Evolutionary conservation across 2,113 vertebrate species (phyloP), one percentile per base, ranked within the genome.

Genomic region (Lophura nycthemera): DNA sequence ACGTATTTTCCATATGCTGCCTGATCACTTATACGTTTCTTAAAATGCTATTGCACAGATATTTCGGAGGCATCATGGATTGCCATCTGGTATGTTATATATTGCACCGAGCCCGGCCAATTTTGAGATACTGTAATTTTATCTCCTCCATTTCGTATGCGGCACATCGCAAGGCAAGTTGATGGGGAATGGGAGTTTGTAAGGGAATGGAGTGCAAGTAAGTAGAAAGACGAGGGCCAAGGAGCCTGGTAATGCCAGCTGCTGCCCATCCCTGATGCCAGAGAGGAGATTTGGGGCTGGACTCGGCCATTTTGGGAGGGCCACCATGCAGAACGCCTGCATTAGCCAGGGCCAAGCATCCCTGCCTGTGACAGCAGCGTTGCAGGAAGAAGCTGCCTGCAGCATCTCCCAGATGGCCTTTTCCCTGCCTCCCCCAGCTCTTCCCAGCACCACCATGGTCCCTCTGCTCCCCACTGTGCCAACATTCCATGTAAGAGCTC

Each of bases 81-180:
- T 89, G 90, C 98, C 98, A 98, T 98, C 97, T 98, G 98, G 96
- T 97, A 97, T 88, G 92, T 97, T 97, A 97, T 97, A 97, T 97
- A 96, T 97, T 97, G 98, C 96, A 97, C 90, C 50, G 86, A 98
- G 97, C 97, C 97, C 43, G 92, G 97, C 97, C 97, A 97, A 97
- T 96, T 97, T 87, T 88, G 93, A 95, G 95, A 96, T 97, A 90
- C 96, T 97, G 97, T 96, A 97, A 97, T 97, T 97, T 98, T 97
- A 96, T 97, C 97, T 97, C 93, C 97, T 97, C 88, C 96, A 97
- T 98, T 97, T 98, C 95, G 83, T 93, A 97, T 97, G 97, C 96
- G 86, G 96, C 71, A 65, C 97, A 98, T 96, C 89, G 96, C 96
- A 73, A 97, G 96, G 96, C 88, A 48, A 71, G 45, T 25, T 47